Evolutionary conservation across 92 coral and sea anemone genomes (phyloP).

Genomic region (Heliopora coerulea): DNA sequence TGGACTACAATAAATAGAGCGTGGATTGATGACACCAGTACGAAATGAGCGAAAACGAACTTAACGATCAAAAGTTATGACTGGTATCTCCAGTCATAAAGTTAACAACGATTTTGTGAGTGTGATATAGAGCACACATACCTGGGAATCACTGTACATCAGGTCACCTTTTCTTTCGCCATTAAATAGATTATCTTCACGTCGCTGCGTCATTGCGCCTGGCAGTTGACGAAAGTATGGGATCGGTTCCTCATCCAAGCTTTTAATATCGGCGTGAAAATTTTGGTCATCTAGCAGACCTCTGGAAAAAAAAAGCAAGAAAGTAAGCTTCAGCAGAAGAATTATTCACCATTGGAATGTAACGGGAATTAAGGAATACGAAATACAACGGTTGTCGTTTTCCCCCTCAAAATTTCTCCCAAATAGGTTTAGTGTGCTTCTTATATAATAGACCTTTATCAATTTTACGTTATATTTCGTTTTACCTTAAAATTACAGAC

Average conservation of each 20-base stretch:
- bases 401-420: too few species aligned
- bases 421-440: too few species aligned
- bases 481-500: conserved; percentile 87
- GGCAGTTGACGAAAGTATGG: conserved; percentile 78
- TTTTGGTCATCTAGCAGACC: conserved; percentile 86
- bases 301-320: conserved; percentile 46
- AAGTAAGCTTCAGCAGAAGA: background rate
- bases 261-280: conserved; percentile 71
- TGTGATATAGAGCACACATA: too few species aligned
- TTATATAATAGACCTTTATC: too few species aligned
- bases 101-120: too few species aligned
- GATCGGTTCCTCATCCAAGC: conserved; percentile 78
- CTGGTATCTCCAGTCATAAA: too few species aligned
- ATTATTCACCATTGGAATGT: too few species aligned
- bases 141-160: background rate
- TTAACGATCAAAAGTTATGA: too few species aligned
- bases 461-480: background rate
- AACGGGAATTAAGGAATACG: too few species aligned
- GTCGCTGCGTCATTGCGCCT: conserved; percentile 16
- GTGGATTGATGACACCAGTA: too few species aligned
- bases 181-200: background rate
- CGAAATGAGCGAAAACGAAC: too few species aligned
- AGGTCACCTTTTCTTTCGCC: conserved; percentile 24
- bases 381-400: too few species aligned
- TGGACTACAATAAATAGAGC: background rate